These are phyloP conservation scores for Nomada flava DNA, from an alignment of 2,888 invertebrate species.

Conservation along the genomic window DNA sequence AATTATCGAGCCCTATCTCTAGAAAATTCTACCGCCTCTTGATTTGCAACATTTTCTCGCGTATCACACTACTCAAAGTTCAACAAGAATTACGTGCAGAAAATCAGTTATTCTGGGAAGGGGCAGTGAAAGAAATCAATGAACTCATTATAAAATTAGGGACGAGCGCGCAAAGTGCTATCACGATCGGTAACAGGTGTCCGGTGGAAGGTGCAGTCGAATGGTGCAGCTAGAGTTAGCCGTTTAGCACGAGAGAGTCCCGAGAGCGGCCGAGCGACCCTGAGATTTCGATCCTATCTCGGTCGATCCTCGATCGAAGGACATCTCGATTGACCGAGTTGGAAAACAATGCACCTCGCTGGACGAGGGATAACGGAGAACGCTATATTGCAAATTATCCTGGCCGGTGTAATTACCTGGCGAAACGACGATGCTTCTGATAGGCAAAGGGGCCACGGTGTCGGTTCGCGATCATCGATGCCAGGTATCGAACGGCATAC, in stretches of 20 bases:
- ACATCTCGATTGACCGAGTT: constrained; percentile 82
- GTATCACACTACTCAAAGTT: too few species aligned
- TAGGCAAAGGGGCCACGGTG: constrained; percentile 52
- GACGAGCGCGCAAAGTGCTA: neutral
- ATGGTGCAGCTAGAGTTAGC: constrained; percentile 45
- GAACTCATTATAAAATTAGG: neutral
- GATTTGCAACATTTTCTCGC: too few species aligned
- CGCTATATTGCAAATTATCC: constrained; percentile 73
- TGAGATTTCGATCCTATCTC: constrained; percentile 80
- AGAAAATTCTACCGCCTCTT: too few species aligned
- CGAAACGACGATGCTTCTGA: constrained; percentile 72
- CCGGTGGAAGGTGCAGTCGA: constrained; percentile 25
- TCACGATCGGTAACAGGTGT: constrained; percentile 26
- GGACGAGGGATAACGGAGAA: constrained; percentile 52
- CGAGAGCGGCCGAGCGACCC: constrained; percentile 70
- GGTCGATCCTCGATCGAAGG: constrained; percentile 80
- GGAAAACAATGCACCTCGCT: constrained; percentile 76
- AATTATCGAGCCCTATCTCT: too few species aligned
- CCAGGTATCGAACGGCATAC: constrained; percentile 43
- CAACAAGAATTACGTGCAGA: too few species aligned
- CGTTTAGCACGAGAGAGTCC: constrained; percentile 51
- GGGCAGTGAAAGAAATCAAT: neutral
- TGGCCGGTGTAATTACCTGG: constrained; percentile 73
- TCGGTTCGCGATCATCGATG: constrained; percentile 43
- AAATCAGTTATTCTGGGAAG: too few species aligned